These are phyloP conservation scores for Brachymystax lenok DNA, from an alignment of 2,797 vertebrate genomes.

Conservation along the genomic window DNA sequence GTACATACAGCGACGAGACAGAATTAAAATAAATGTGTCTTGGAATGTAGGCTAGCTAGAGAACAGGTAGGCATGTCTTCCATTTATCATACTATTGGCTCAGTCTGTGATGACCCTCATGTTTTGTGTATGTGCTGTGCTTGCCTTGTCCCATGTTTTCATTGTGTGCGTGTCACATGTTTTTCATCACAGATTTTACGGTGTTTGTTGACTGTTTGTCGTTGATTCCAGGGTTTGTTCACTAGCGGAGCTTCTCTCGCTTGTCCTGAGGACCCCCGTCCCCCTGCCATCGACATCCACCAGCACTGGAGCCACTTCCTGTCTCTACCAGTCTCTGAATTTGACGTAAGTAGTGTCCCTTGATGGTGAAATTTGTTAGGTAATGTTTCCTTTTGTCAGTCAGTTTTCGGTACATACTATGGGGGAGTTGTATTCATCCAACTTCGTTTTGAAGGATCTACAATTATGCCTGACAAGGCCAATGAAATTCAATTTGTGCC, in stretches of 20 bases:
- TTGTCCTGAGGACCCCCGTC: constrained; percentile 56
- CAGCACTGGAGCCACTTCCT: constrained; percentile 74
- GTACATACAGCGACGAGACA: constrained; percentile 33
- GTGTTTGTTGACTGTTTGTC: constrained; percentile 1
- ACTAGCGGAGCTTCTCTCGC: constrained; percentile 49
- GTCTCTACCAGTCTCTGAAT: constrained; percentile 62
- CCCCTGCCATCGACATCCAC: constrained; percentile 57
- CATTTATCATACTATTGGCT: too few species aligned
- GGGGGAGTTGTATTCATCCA: too few species aligned
- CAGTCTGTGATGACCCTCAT: too few species aligned
- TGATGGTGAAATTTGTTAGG: not conserved
- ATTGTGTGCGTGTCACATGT: not conserved
- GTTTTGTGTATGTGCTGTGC: too few species aligned
- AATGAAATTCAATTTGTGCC: too few species aligned
- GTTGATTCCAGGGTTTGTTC: constrained; percentile 60
- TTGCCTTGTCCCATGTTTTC: too few species aligned
- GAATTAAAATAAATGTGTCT: not conserved
- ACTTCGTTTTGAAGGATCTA: too few species aligned
- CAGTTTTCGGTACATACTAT: too few species aligned
- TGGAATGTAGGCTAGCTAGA: not conserved
- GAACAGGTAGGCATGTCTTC: too few species aligned
- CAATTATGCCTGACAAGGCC: too few species aligned
- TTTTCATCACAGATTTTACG: not conserved
- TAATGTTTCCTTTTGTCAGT: not conserved
- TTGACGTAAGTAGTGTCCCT: constrained; percentile 63